These are phyloP conservation scores for Anagyrus pseudococci DNA, from an alignment of 2,888 invertebrate species.

Conservation along the genomic window DNA sequence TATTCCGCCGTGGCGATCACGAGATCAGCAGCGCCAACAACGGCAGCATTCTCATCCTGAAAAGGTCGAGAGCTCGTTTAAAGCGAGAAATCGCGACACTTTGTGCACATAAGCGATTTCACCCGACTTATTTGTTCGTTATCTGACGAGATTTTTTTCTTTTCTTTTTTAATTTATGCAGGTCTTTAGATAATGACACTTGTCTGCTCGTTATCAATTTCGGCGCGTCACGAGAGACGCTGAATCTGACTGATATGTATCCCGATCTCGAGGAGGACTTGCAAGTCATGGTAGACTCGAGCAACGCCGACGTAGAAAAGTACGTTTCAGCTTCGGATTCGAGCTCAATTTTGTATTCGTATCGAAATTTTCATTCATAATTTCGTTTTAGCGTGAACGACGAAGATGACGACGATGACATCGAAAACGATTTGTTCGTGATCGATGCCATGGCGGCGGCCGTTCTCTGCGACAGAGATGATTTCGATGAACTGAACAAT, in stretches of 20 bases:
- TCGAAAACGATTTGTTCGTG: slow-evolving; percentile 31
- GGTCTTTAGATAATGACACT: slow-evolving; percentile 44
- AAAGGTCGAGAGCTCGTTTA: slow-evolving; percentile 50
- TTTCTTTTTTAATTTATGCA: slow-evolving; percentile 25
- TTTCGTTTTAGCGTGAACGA: slow-evolving; percentile 33
- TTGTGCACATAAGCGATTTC: background rate
- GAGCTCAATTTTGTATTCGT: background rate
- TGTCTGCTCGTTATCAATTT: slow-evolving; percentile 49
- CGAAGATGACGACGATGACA: slow-evolving; percentile 33
- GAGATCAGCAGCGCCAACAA: slow-evolving; percentile 46
- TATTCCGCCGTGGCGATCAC: slow-evolving; percentile 48
- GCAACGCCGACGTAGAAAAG: slow-evolving; percentile 42
- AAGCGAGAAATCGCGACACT: too few relatives aligned
- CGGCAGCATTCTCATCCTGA: slow-evolving; percentile 45
- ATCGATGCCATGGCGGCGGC: slow-evolving; percentile 26
- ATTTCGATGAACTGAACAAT: slow-evolving; percentile 14
- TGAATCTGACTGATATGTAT: slow-evolving; percentile 46
- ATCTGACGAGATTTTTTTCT: background rate
- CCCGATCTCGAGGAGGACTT: slow-evolving; percentile 42
- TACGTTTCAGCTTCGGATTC: slow-evolving; percentile 10
- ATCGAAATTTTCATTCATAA: background rate
- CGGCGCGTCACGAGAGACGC: slow-evolving; percentile 37
- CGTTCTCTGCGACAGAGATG: slow-evolving; percentile 35
- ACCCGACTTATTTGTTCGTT: background rate
- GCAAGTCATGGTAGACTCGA: slow-evolving; percentile 44